phyloP scores from a whole-genome alignment of 2,113 vertebrate species.

The Cricetomys ansorgei region DNA sequence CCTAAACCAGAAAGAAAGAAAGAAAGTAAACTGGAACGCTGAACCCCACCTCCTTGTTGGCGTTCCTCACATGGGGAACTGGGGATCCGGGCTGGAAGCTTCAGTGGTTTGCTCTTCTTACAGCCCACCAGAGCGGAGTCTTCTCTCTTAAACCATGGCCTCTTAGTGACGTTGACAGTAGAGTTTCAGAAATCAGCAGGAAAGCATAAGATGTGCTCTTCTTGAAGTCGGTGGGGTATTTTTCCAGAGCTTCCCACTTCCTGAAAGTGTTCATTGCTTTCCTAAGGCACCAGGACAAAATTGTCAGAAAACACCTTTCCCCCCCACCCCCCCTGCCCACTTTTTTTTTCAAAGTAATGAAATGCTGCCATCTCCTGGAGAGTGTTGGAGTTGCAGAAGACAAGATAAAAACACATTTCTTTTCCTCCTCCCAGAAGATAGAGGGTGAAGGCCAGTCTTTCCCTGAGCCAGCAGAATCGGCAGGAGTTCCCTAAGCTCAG shows the following conservation, averaged over 20 bases:
- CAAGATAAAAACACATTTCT: fast-evolving
- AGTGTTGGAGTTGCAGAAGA: background rate
- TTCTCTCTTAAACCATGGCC: background rate
- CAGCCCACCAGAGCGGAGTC: background rate
- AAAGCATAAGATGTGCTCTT: background rate
- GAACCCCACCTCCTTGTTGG: background rate
- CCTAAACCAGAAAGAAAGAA: background rate
- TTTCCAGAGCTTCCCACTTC: background rate
- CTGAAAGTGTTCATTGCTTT: background rate
- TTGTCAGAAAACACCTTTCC: background rate
- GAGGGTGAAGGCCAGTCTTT: background rate
- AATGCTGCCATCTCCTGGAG: background rate
- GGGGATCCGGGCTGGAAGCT: background rate
- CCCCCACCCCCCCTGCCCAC: too few species aligned
- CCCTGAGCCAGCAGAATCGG: background rate
- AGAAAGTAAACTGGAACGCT: background rate
- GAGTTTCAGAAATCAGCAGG: background rate
- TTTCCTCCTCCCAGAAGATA: background rate
- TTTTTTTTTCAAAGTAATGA: background rate
- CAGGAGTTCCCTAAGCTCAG: background rate
- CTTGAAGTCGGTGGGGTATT: background rate
- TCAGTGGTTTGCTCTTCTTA: background rate
- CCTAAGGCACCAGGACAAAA: background rate
- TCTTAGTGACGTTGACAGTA: background rate
- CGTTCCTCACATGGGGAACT: background rate